Base-by-base conservation (phyloP, 2,888 invertebrate species). In the Agrochola lota region DNA sequence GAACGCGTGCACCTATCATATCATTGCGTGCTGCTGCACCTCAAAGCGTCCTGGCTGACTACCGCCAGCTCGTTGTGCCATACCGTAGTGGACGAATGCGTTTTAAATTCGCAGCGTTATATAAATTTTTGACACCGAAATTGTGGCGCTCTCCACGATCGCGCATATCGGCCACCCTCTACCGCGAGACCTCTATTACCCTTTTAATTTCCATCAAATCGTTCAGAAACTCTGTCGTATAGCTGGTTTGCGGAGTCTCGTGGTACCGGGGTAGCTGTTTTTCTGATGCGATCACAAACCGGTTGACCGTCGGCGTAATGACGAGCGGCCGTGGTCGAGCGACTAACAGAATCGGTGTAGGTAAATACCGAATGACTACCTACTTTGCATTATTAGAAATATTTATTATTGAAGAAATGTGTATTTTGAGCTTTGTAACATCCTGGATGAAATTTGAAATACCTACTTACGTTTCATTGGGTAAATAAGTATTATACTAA, bases 281-380 rank as follows among this genome's bases (percentile, higher is more conserved):
- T 96, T 96, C 95, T 96, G 96, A 94, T 95, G 95, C 91, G 94
- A 95, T 96, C 96, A 94, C 91, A 95, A 96, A 96, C 96, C 96
- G 96, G 96, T 96, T 94, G 95, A 92, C 95, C 95, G 93, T 94
- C 95, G 92, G 91, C 91, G 94, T 94, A 94, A 94, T 95, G 95
- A 95, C 94, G 93, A 91, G 91, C 91, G 91, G 86, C 91, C 91
- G 91, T 91, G 91, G 90, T 90, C 89, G 84, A 87, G 88, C 87
- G 78, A 80, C 89, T 87, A 81, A 91, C 92, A 89, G 91, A 91
- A 91, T 93, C 91, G 89, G 87, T 92, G 88, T 92, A 92, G 90
- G 92, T 93, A 94, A 95, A 95, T 94, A 93, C 93, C 93, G 92
- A 94, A 92, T 92, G 89, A 91, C 90, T 93, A 92, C 92, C 93